Conservation (phyloP, 1,140 invertebrate species). For the Meloidogyne chitwoodi region DNA sequence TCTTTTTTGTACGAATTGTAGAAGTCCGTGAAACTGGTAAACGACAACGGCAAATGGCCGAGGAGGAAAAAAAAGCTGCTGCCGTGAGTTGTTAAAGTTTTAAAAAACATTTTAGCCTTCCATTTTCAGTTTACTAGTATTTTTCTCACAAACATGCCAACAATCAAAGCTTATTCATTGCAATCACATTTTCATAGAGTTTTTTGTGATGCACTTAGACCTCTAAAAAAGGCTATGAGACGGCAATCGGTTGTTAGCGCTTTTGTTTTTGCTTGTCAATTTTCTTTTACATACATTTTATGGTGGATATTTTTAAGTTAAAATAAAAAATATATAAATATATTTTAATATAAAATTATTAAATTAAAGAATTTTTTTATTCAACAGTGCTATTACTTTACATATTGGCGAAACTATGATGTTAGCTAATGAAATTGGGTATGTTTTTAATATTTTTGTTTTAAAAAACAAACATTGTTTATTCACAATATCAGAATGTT, state of each 20-base stretch:
- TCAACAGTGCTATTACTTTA: constrained; percentile 52
- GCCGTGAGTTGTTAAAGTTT: constrained; percentile 27
- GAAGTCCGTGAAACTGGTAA: constrained; percentile 39
- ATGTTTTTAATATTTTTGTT: too few relatives aligned
- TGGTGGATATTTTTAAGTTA: neutral
- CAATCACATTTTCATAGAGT: constrained; percentile 51
- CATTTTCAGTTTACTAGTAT: constrained; percentile 48
- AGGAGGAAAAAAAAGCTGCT: constrained; percentile 58
- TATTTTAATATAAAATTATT: neutral
- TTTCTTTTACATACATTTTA: constrained; percentile 53
- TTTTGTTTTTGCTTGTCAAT: constrained; percentile 58
- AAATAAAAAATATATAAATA: too few relatives aligned
- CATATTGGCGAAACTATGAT: constrained; percentile 48
- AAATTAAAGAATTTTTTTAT: neutral
- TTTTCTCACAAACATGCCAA: constrained; percentile 56
- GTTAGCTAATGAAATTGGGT: constrained; percentile 50
- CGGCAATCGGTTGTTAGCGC: constrained; percentile 49
- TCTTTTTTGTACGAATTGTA: constrained; percentile 51
- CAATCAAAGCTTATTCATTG: constrained; percentile 54
- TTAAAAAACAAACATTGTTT: neutral
- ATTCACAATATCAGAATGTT: neutral
- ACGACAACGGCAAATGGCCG: constrained; percentile 56
- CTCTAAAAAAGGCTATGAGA: constrained; percentile 52
- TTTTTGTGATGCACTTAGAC: constrained; percentile 50
- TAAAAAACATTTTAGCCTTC: neutral